A percentile compares a stretch with the other conserved stretches of the same genome.
These are phyloP conservation scores for Spilarctia lutea DNA, from an alignment of 2,888 invertebrate genomes.

Conservation along the genomic window DNA sequence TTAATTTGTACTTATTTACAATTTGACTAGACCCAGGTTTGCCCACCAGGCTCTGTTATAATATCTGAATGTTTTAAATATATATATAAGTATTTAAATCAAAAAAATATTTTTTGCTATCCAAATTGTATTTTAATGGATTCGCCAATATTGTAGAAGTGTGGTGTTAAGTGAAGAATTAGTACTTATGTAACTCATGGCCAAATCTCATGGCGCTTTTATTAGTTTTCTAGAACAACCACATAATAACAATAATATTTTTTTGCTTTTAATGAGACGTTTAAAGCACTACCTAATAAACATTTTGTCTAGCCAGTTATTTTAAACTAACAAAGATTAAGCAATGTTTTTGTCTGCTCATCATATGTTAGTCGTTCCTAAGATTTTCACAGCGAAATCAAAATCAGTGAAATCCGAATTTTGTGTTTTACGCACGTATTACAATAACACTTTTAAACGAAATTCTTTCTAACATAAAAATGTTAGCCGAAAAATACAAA, in stretches of 20 bases:
- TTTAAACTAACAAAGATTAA: neutral
- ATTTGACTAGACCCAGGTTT: neutral
- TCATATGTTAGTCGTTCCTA: neutral
- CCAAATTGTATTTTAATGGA: too few relatives aligned
- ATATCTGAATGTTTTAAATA: neutral
- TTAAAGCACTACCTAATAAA: too few relatives aligned
- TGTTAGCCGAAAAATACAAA: constrained; percentile 24
- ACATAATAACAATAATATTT: neutral
- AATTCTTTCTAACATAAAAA: constrained; percentile 21
- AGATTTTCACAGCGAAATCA: neutral
- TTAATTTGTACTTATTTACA: neutral
- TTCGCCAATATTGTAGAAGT: too few relatives aligned
- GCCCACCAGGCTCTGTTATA: neutral
- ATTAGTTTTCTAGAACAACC: neutral
- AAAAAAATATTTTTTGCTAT: neutral
- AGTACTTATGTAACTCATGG: too few relatives aligned
- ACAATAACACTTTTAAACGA: constrained; percentile 6
- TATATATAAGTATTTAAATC: too few relatives aligned
- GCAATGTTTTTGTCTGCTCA: neutral
- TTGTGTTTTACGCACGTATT: neutral
- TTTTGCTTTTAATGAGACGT: too few relatives aligned
- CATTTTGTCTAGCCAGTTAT: too few relatives aligned
- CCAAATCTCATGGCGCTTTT: neutral
- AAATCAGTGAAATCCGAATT: neutral
- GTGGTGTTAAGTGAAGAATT: too few relatives aligned